These are phyloP conservation scores for Epirrhoe alternata DNA, from an alignment of 2,888 invertebrate species.

Conservation along the genomic window DNA sequence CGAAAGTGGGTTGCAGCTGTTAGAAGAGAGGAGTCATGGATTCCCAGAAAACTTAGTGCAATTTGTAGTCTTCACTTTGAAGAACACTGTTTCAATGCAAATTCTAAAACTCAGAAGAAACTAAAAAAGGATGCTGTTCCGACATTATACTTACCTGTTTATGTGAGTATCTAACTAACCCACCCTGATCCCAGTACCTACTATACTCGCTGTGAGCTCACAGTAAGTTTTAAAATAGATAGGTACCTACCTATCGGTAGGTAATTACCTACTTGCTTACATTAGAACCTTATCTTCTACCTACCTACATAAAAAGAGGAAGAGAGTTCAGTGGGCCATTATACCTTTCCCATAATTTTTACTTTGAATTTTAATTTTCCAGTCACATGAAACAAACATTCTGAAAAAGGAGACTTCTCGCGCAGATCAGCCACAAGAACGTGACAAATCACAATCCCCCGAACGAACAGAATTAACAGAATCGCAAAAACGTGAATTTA, in stretches of 20 bases:
- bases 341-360: too few species aligned
- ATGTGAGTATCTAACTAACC: constrained; percentile 24
- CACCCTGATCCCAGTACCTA: too few species aligned
- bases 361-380: constrained; percentile 17
- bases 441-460: constrained; percentile 8
- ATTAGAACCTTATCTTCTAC: background rate
- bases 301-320: too few species aligned
- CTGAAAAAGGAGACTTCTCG: constrained; percentile 15
- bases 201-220: too few species aligned
- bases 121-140: constrained; percentile 33
- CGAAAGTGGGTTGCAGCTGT: constrained; percentile 35
- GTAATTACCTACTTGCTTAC: too few species aligned
- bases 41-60: constrained; percentile 34
- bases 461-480: constrained; percentile 23
- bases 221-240: too few species aligned
- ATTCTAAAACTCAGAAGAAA: constrained; percentile 36
- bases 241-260: too few species aligned
- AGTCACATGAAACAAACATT: constrained; percentile 31
- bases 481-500: constrained; percentile 25
- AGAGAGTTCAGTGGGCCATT: too few species aligned
- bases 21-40: constrained; percentile 35
- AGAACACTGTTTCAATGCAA: constrained; percentile 33
- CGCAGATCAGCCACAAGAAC: background rate
- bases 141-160: constrained; percentile 33
- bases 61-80: constrained; percentile 35